A percentile compares a stretch with the other conserved stretches of the same genome.
Conservation (phyloP, 2,888 invertebrate genomes). For the Agrochola lychnidis region DNA sequence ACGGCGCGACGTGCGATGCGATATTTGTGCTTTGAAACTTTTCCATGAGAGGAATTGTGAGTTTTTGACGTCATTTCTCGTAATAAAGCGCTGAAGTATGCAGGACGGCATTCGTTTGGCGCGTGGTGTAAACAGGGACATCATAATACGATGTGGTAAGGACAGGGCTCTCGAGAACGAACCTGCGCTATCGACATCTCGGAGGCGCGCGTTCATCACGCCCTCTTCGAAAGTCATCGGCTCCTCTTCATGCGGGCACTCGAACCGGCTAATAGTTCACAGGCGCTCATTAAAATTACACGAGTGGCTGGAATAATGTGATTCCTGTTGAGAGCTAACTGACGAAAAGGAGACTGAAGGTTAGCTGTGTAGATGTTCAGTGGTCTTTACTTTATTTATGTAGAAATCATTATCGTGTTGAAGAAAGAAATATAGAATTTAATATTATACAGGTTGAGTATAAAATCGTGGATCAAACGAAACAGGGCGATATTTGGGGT, state of each 20-base stretch:
- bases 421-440: background rate
- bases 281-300: constrained; percentile 69
- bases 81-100: constrained; percentile 35
- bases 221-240: constrained; percentile 73
- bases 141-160: constrained; percentile 64
- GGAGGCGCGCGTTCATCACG: constrained; percentile 70
- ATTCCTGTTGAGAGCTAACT: constrained; percentile 44
- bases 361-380: background rate
- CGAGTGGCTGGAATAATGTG: constrained; percentile 59
- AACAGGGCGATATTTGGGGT: no score
- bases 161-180: constrained; percentile 60
- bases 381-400: background rate
- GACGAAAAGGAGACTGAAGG: constrained; percentile 14
- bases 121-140: constrained; percentile 63
- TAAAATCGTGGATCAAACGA: no score
- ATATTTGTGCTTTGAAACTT: constrained; percentile 70
- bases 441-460: no score
- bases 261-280: constrained; percentile 69
- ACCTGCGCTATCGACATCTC: constrained; percentile 78
- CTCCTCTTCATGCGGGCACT: constrained; percentile 70
- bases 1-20: constrained; percentile 70
- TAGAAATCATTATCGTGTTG: background rate
- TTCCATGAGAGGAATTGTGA: constrained; percentile 70
- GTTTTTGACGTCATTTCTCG: constrained; percentile 60
- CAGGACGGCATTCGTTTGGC: constrained; percentile 60